Percentiles rank a stretch among this genome's conserved stretches.
These are phyloP conservation scores for Hylaeus anthracinus DNA, from an alignment of 1,140 invertebrate genomes.

Conservation along the genomic window DNA sequence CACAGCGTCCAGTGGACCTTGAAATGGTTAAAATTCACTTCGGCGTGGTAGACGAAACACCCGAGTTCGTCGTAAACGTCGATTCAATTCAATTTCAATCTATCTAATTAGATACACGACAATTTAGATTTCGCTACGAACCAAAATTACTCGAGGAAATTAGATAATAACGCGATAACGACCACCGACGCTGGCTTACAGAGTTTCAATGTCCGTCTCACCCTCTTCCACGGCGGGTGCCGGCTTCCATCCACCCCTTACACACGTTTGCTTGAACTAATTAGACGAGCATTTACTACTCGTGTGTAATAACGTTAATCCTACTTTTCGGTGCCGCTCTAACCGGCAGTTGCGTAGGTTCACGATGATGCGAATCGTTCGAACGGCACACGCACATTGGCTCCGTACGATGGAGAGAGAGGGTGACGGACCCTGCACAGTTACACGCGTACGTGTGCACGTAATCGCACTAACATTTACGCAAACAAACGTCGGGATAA, in stretches of 20 bases:
- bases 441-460: constrained; percentile 21
- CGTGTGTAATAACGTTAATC: constrained; percentile 71
- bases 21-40: too few species aligned
- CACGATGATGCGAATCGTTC: constrained; percentile 38
- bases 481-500: constrained; percentile 70
- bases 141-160: constrained; percentile 33
- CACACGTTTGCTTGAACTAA: constrained; percentile 62
- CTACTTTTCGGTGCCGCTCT: constrained; percentile 63
- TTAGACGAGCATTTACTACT: constrained; percentile 68
- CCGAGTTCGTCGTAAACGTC: background rate
- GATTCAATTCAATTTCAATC: background rate
- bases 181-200: constrained; percentile 28
- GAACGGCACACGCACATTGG: constrained; percentile 48
- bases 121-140: constrained; percentile 4
- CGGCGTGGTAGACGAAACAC: background rate
- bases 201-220: constrained; percentile 44
- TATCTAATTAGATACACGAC: background rate
- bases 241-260: constrained; percentile 21
- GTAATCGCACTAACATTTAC: constrained; percentile 62
- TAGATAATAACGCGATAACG: constrained; percentile 50
- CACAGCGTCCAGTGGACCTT: too few species aligned
- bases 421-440: background rate
- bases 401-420: background rate
- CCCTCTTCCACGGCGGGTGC: constrained; percentile 12
- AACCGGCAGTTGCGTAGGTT: constrained; percentile 56